Evolutionary conservation across 2,888 invertebrate genomes (phyloP).

Genomic region (Criorhina ranunculi): DNA sequence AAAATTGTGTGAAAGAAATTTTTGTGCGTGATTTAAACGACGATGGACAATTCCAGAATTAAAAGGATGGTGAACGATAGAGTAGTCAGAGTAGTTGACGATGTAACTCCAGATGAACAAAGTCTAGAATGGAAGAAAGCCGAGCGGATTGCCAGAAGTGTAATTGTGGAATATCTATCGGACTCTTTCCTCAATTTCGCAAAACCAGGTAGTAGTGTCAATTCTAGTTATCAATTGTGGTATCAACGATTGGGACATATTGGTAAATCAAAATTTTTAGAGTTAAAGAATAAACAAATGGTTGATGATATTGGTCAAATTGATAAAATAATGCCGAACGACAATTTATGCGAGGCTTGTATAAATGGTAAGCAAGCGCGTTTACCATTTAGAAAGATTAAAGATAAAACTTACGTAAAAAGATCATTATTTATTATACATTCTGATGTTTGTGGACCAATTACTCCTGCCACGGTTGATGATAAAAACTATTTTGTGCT

Average conservation of each 20-base stretch:
- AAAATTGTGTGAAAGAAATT: no score
- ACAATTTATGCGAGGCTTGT: slow-evolving; percentile 80
- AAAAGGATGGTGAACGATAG: slow-evolving; percentile 49
- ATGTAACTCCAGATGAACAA: slow-evolving; percentile 5
- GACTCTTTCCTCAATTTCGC: slow-evolving; percentile 60
- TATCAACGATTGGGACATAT: slow-evolving; percentile 57
- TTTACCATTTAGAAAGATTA: slow-evolving; percentile 79
- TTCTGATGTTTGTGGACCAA: slow-evolving; percentile 80
- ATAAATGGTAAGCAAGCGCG: slow-evolving; percentile 81
- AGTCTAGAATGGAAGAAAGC: slow-evolving; percentile 53
- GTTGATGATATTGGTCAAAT: slow-evolving; percentile 36
- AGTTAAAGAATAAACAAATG: slow-evolving; percentile 43
- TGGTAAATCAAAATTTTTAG: slow-evolving; percentile 50
- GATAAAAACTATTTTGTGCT: slow-evolving; percentile 53
- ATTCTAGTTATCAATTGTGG: slow-evolving; percentile 41
- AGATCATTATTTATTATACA: slow-evolving; percentile 80
- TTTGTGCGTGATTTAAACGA: no score
- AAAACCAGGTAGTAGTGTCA: slow-evolving; percentile 3
- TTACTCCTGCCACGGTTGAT: slow-evolving; percentile 80
- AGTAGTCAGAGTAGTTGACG: slow-evolving; percentile 54
- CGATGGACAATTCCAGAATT: no score
- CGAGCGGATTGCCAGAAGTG: slow-evolving; percentile 50
- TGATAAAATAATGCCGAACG: slow-evolving; percentile 34
- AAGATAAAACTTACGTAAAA: slow-evolving; percentile 76
- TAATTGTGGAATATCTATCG: slow-evolving; percentile 55